Conservation (phyloP, 1,140 invertebrate genomes). For the Phymorhynchus buccinoides region DNA sequence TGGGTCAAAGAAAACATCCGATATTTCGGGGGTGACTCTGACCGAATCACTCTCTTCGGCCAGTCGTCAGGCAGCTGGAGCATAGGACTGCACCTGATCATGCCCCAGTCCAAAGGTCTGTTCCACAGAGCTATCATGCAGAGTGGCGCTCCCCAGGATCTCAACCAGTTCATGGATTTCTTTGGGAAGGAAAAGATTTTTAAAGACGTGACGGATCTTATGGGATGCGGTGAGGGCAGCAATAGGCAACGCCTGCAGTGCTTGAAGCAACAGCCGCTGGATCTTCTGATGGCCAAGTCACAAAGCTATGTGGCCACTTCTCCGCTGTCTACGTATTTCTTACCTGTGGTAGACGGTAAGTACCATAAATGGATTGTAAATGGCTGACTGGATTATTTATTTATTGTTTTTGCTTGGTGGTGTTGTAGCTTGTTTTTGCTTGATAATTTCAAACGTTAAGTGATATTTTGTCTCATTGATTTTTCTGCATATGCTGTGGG, state of each 20-base stretch:
- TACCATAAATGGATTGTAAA: no score
- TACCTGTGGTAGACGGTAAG: slow-evolving; percentile 9
- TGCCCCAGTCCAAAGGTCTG: slow-evolving; percentile 49
- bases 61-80: slow-evolving; percentile 75
- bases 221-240: background rate
- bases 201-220: background rate
- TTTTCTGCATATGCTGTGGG: no score
- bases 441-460: no score
- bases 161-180: background rate
- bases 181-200: background rate
- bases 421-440: no score
- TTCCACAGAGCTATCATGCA: slow-evolving; percentile 22
- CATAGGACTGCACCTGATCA: slow-evolving; percentile 45
- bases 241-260: background rate
- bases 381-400: no score
- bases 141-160: background rate
- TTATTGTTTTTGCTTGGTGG: no score
- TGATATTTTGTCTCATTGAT: no score
- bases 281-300: background rate
- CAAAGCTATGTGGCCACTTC: background rate
- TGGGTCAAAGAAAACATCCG: slow-evolving; percentile 73
- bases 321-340: background rate
- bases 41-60: slow-evolving; percentile 81
- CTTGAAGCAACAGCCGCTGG: background rate
- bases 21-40: slow-evolving; percentile 78